Evolutionary conservation across 2,113 vertebrate species (phyloP).

Genomic region (Hemiprocne comata): DNA sequence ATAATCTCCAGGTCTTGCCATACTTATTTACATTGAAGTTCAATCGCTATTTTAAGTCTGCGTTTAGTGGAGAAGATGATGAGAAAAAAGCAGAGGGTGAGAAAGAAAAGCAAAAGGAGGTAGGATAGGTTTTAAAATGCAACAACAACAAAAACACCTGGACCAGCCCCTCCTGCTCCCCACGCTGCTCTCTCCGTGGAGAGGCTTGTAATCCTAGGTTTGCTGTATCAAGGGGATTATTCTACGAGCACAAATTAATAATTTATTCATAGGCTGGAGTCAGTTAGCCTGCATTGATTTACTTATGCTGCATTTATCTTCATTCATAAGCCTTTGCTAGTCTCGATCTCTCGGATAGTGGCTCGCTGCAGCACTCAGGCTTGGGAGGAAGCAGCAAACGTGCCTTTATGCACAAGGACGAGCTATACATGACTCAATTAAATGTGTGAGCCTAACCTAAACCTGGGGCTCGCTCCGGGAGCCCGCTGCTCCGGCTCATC

Average conservation of each 20-base stretch:
- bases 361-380: slow-evolving; percentile 30
- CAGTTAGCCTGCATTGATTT: slow-evolving; percentile 62
- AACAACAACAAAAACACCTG: slow-evolving; percentile 36
- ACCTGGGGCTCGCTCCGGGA: not conserved
- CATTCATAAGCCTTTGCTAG: slow-evolving; percentile 29
- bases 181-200: not conserved
- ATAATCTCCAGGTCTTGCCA: slow-evolving; percentile 1
- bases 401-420: slow-evolving; percentile 21
- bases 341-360: not conserved
- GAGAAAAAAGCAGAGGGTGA: not conserved
- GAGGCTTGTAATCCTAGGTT: slow-evolving; percentile 35
- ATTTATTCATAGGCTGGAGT: slow-evolving; percentile 61
- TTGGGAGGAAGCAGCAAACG: slow-evolving; percentile 15
- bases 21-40: slow-evolving; percentile 64
- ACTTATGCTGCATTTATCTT: slow-evolving; percentile 62
- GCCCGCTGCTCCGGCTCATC: not conserved
- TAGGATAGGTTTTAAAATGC: not conserved
- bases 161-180: not conserved
- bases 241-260: slow-evolving; percentile 57
- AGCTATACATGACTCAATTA: not conserved
- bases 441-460: not conserved
- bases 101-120: not conserved
- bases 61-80: not conserved
- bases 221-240: slow-evolving; percentile 40
- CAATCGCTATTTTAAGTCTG: slow-evolving; percentile 30